Base-by-base conservation (phyloP, 2,113 vertebrate genomes). In the Mesocricetus auratus region DNA sequence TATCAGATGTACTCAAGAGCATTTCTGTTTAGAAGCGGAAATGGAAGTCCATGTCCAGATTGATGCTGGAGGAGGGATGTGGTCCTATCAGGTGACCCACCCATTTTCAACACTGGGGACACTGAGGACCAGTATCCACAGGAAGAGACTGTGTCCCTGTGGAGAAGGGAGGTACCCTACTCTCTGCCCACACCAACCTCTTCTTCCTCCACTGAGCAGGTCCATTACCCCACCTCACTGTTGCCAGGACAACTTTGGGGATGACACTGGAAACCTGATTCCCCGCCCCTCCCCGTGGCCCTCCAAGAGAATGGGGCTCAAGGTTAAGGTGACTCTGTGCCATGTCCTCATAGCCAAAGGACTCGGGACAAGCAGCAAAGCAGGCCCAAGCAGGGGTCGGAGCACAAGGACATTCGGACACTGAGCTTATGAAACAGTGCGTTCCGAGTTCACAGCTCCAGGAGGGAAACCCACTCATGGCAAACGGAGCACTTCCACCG, bases 1-100 rank as follows among this genome's bases (percentile, higher is more conserved):
- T 42, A 31, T 9, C 1, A 10, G 68, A 4, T 5, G 6, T 16
- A 2, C 22, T 16, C 1, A 4, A 0, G 6, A 31, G 17, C 6
- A 17, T 66, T 60, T 56, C 87, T 26, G n/a, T 31, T 85, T 78
- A 53, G 64, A 83, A 42, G 90, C 31, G n/a, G 33, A 81, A 66
- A 24, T 0, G n/a, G 42, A 58, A 83, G 82, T 1, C 0, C 4
- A 58, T 47, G 3, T 11, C 10, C 1, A 71, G 33, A 56, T 42
- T 66, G 15, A 31, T 11, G 33, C 5, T 0, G 3, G 58, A 21
- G 77, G 3, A n/a, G 6, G 9, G 33, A 56, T 39, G 39, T 15
- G 36, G 56, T 79, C 71, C 50, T 1, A 0, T 24, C 83, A 24
- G 47, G 19, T 0, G 53, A 78, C 15, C 56, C 22, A 4, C 42